phyloP scores from a whole-genome alignment of 2,888 invertebrate species.

The Cryptus armator region DNA sequence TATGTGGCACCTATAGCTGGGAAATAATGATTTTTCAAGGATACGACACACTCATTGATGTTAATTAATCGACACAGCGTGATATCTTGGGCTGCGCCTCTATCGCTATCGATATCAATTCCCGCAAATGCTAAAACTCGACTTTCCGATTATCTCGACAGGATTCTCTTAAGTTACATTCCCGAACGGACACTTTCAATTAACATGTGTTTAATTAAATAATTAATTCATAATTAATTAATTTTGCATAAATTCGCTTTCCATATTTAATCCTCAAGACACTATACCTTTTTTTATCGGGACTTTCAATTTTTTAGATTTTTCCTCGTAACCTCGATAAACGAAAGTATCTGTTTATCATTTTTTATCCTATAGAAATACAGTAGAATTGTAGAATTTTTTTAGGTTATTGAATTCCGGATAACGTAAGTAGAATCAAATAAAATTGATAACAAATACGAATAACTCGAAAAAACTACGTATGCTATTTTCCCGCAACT shows the following conservation, averaged over 20 bases:
- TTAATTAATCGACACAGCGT: slow-evolving; percentile 49
- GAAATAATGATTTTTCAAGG: slow-evolving; percentile 64
- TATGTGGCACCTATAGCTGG: slow-evolving; percentile 46
- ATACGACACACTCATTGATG: slow-evolving; percentile 28
- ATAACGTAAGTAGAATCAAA: too few relatives aligned
- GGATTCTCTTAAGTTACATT: neutral
- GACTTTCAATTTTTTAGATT: too few relatives aligned
- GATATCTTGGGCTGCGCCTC: slow-evolving; percentile 25
- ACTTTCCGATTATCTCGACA: slow-evolving; percentile 14
- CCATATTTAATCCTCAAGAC: too few relatives aligned
- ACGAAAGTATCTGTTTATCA: too few relatives aligned
- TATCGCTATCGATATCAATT: slow-evolving; percentile 47
- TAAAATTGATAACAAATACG: too few relatives aligned
- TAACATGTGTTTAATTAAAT: neutral
- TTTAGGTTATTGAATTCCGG: too few relatives aligned
- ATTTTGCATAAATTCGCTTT: neutral
- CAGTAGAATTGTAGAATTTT: too few relatives aligned
- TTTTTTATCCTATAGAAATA: too few relatives aligned
- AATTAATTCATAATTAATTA: neutral
- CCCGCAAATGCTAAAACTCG: slow-evolving; percentile 27
- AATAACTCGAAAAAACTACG: too few relatives aligned
- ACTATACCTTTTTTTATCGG: too few relatives aligned
- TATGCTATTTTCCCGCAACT: too few relatives aligned
- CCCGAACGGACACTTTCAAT: neutral
- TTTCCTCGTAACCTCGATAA: too few relatives aligned